Conservation (phyloP, 2,113 vertebrate genomes). For the Marcusenius ussheri region DNA sequence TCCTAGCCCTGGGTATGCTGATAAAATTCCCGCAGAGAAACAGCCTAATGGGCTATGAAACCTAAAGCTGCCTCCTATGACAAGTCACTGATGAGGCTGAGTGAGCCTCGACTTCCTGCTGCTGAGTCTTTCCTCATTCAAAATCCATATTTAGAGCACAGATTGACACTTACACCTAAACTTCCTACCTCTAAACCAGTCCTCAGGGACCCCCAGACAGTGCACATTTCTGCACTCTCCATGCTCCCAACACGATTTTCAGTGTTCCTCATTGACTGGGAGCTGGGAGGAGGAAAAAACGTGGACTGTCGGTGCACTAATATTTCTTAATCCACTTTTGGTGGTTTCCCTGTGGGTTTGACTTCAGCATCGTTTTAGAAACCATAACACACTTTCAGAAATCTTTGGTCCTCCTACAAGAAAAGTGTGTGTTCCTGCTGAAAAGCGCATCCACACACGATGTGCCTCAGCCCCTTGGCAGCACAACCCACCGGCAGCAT, state of each 20-base stretch:
- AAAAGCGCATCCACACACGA: background rate
- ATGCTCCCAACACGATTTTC: background rate
- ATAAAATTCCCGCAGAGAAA: background rate
- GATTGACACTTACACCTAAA: background rate
- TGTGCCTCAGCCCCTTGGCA: background rate
- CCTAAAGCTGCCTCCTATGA: background rate
- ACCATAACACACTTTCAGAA: background rate
- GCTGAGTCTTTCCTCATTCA: background rate
- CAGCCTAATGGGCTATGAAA: background rate
- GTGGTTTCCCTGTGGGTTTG: background rate
- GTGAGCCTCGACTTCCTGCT: conserved; percentile 12
- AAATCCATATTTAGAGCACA: conserved; percentile 9
- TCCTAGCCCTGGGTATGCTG: background rate
- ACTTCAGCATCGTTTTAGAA: background rate
- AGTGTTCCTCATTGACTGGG: background rate
- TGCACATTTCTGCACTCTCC: background rate
- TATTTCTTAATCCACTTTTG: background rate
- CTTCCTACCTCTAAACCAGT: conserved; percentile 6
- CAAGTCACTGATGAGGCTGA: conserved; percentile 8
- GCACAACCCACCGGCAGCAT: conserved; percentile 17
- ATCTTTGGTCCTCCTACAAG: background rate
- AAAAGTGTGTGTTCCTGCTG: background rate
- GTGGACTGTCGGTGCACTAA: background rate
- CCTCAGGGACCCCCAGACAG: background rate
- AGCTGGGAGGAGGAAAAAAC: background rate